These are phyloP conservation scores for Anagrus nilaparvatae DNA, from an alignment of 1,140 invertebrate species.

Conservation along the genomic window DNA sequence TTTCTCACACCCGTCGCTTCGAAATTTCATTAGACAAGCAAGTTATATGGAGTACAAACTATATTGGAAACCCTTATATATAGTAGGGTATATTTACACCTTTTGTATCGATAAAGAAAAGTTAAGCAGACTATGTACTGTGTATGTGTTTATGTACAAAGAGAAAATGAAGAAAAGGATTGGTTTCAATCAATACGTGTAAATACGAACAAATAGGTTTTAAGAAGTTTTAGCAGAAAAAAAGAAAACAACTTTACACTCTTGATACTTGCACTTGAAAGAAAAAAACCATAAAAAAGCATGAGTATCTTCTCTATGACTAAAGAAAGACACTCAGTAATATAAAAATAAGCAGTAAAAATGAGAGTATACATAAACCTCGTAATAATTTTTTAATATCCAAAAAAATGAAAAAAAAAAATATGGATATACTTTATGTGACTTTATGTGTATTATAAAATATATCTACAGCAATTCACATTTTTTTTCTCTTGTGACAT, in stretches of 20 bases:
- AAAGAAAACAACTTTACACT: background rate
- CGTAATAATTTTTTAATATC: too few species aligned
- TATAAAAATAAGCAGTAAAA: too few species aligned
- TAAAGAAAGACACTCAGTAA: too few species aligned
- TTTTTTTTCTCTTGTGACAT: too few species aligned
- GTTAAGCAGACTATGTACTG: background rate
- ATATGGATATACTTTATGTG: too few species aligned
- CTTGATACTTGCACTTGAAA: background rate
- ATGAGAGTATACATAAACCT: too few species aligned
- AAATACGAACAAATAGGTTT: slow-evolving; percentile 12
- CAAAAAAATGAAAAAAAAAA: too few species aligned
- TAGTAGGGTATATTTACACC: background rate
- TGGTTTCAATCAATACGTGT: slow-evolving; percentile 14
- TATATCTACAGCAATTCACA: too few species aligned
- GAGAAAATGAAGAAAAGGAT: slow-evolving; percentile 8
- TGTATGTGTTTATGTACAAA: background rate
- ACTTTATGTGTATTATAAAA: too few species aligned
- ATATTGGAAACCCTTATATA: too few species aligned
- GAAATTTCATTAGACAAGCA: slow-evolving; percentile 2
- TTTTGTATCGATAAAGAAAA: background rate
- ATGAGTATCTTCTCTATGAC: too few species aligned
- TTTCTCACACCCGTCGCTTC: background rate
- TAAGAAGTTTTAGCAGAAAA: background rate
- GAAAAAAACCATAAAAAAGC: background rate
- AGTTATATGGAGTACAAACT: too few species aligned